phyloP scores from a whole-genome alignment of 2,888 invertebrate species.

The Caenorhabditis zanzibari region DNA sequence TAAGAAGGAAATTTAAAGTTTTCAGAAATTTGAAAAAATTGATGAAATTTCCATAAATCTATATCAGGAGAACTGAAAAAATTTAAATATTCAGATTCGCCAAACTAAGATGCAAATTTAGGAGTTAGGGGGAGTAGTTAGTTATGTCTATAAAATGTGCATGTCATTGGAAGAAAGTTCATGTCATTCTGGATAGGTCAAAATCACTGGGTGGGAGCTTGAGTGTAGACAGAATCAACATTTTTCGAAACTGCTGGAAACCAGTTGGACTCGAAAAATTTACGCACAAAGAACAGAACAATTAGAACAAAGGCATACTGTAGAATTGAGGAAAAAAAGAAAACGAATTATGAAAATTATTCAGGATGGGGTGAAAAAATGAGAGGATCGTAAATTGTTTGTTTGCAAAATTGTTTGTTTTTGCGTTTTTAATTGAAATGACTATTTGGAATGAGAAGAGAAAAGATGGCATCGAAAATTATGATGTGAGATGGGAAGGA shows the following conservation, averaged over 20 bases:
- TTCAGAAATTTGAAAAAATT: not conserved
- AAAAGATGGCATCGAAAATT: constrained; percentile 36
- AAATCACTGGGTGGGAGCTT: not conserved
- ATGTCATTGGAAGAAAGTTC: constrained; percentile 50
- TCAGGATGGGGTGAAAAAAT: not conserved
- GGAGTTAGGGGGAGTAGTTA: constrained; percentile 10
- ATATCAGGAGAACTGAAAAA: not conserved
- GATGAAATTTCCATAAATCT: not conserved
- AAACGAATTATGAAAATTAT: constrained; percentile 15
- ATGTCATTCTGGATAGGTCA: not conserved
- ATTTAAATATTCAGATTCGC: constrained; percentile 9
- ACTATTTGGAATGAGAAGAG: constrained; percentile 5
- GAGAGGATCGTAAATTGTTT: constrained; percentile 20
- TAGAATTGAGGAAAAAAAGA: not conserved
- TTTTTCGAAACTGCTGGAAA: not conserved
- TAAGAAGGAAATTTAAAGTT: not conserved
- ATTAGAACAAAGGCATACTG: constrained; percentile 10
- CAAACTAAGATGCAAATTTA: constrained; percentile 28
- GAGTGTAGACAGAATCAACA: not conserved
- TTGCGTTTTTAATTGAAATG: constrained; percentile 50
- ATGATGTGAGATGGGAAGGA: constrained; percentile 30
- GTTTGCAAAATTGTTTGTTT: constrained; percentile 48
- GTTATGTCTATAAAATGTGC: constrained; percentile 45
- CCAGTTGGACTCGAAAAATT: not conserved
- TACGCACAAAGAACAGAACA: constrained; percentile 1